Conservation (phyloP, 2,797 vertebrate genomes). For the Lepus townsendii region DNA sequence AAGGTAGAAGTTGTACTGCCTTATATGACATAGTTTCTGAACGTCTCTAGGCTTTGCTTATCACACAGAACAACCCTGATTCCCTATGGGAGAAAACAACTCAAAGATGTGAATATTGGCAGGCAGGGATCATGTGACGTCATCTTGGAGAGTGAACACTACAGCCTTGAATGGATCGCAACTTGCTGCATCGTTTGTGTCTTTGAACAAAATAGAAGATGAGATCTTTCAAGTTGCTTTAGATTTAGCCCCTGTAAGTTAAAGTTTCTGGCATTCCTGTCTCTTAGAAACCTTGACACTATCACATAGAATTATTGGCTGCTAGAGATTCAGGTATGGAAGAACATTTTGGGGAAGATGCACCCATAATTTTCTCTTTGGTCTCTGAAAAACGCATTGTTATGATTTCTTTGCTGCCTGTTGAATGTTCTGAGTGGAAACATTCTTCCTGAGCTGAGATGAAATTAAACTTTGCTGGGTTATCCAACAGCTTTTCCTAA, state of each 20-base stretch:
- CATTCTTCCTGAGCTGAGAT: neutral
- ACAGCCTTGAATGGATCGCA: neutral
- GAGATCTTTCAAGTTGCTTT: constrained; percentile 25
- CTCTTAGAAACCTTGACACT: neutral
- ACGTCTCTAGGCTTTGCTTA: neutral
- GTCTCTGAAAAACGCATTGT: neutral
- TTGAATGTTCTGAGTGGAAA: neutral
- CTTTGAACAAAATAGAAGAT: neutral
- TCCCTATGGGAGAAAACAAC: neutral
- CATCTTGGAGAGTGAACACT: neutral
- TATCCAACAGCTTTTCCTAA: neutral
- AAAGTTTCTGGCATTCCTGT: neutral
- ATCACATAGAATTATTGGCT: neutral
- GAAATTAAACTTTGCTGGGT: neutral
- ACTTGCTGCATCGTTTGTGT: neutral
- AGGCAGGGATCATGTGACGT: neutral
- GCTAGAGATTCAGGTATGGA: neutral
- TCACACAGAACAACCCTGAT: neutral
- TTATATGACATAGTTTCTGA: neutral
- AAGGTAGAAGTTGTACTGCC: neutral
- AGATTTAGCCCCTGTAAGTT: constrained; percentile 14
- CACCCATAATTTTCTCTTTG: neutral
- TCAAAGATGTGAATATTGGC: neutral
- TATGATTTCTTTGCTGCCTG: neutral
- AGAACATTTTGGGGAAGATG: neutral